Percentiles rank a stretch among this genome's conserved stretches.
phyloP scores from a whole-genome alignment of 2,888 invertebrate species.

The Blastobasis adustella region DNA sequence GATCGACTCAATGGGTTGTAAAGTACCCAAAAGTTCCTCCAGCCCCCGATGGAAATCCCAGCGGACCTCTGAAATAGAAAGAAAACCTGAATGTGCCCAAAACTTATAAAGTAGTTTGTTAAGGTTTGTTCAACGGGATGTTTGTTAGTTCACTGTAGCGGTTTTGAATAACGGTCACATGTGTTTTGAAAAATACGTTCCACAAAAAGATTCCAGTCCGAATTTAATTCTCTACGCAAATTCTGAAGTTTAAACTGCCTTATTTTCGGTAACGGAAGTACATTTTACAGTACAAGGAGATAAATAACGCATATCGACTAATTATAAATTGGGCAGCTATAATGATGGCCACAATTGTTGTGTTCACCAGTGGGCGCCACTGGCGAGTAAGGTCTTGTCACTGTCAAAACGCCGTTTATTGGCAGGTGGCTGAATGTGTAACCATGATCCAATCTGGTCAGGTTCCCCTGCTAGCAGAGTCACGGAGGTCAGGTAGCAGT shows the following conservation, averaged over 20 bases:
- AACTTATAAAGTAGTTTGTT: constrained; percentile 20
- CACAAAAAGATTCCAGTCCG: too few relatives aligned
- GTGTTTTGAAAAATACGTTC: constrained; percentile 17
- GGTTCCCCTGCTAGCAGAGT: too few relatives aligned
- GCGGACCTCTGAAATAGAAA: constrained; percentile 44
- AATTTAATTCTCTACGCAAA: too few relatives aligned
- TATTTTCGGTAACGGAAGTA: not conserved
- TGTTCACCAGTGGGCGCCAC: too few relatives aligned
- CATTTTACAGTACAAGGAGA: not conserved
- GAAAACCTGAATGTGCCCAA: constrained; percentile 69
- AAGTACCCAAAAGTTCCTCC: constrained; percentile 35
- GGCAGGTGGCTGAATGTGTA: too few relatives aligned
- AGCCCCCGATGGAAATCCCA: constrained; percentile 25
- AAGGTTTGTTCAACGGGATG: not conserved
- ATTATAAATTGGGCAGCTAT: too few relatives aligned
- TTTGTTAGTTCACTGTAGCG: not conserved
- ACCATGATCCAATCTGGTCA: too few relatives aligned
- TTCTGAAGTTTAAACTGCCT: not conserved
- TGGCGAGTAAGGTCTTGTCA: too few relatives aligned
- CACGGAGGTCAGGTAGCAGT: too few relatives aligned
- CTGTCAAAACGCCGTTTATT: too few relatives aligned
- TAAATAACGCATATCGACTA: not conserved
- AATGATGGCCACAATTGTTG: too few relatives aligned
- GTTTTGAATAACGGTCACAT: constrained; percentile 22
- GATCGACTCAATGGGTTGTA: constrained; percentile 37